Conservation (phyloP, 2,888 invertebrate genomes). For the Acrobasis consociella region DNA sequence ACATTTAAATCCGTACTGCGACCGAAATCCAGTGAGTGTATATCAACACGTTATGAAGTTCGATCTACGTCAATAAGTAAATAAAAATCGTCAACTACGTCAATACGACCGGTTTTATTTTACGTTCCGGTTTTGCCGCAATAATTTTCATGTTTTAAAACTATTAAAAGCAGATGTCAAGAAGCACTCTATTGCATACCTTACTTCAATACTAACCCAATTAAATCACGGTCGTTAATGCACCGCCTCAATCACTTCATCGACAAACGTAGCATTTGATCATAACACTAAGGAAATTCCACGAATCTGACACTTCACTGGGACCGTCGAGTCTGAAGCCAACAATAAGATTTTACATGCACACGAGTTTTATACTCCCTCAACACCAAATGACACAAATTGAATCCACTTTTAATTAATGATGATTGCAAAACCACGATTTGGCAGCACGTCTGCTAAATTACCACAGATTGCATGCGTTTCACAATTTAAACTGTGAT, state of each 20-base stretch:
- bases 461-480: conserved; percentile 72
- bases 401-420: conserved; percentile 49
- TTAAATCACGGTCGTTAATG: conserved; percentile 75
- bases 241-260: conserved; percentile 76
- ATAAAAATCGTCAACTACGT: no score
- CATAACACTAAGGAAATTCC: conserved; percentile 76
- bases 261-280: conserved; percentile 64
- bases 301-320: conserved; percentile 71
- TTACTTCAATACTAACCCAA: conserved; percentile 70
- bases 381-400: conserved; percentile 56
- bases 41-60: no score
- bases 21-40: no score
- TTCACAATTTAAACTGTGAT: conserved; percentile 50
- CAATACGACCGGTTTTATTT: no score
- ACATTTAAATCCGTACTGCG: no score
- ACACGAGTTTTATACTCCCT: conserved; percentile 52
- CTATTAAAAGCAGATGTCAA: conserved; percentile 59
- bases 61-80: no score
- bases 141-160: no score
- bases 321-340: conserved; percentile 37
- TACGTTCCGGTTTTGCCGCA: no score
- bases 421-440: conserved; percentile 54
- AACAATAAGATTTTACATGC: conserved; percentile 46
- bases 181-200: conserved; percentile 63
- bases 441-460: conserved; percentile 60